Conservation (phyloP, 2,113 vertebrate genomes). For the Channa maculata region DNA sequence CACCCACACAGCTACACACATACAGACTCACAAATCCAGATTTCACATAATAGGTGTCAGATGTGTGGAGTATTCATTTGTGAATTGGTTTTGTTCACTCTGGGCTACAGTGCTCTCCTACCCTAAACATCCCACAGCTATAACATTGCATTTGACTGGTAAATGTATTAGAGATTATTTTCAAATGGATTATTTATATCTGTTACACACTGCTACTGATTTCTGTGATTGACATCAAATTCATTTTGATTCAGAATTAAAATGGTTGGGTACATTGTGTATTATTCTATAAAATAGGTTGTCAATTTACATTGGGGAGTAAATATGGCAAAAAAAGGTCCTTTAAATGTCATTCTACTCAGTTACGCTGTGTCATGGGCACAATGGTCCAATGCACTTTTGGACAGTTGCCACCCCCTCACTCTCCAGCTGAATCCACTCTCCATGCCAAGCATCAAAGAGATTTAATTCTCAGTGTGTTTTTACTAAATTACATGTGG, state of each 20-base stretch:
- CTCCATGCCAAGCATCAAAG: slow-evolving; percentile 32
- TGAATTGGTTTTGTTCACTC: neutral
- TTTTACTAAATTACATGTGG: slow-evolving; percentile 28
- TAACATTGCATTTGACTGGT: neutral
- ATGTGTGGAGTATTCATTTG: neutral
- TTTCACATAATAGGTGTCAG: slow-evolving; percentile 14
- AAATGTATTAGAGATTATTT: too few relatives aligned
- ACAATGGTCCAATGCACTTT: slow-evolving; percentile 30
- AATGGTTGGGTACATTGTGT: too few relatives aligned
- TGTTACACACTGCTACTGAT: neutral
- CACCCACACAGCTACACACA: slow-evolving; percentile 12
- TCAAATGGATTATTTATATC: neutral
- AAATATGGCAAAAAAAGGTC: slow-evolving; percentile 26
- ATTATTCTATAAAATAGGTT: neutral
- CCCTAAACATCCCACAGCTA: neutral
- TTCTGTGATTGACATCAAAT: too few relatives aligned
- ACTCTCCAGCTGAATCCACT: slow-evolving; percentile 34
- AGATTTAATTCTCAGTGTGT: slow-evolving; percentile 34
- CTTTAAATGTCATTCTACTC: slow-evolving; percentile 50
- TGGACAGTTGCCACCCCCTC: slow-evolving; percentile 34
- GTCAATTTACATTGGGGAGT: slow-evolving; percentile 24
- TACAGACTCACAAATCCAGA: neutral
- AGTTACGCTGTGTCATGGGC: slow-evolving; percentile 38
- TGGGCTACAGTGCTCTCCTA: neutral
- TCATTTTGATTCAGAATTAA: too few relatives aligned